phyloP scores from a whole-genome alignment of 2,888 invertebrate genomes.

The Dorcus parallelipipedus region DNA sequence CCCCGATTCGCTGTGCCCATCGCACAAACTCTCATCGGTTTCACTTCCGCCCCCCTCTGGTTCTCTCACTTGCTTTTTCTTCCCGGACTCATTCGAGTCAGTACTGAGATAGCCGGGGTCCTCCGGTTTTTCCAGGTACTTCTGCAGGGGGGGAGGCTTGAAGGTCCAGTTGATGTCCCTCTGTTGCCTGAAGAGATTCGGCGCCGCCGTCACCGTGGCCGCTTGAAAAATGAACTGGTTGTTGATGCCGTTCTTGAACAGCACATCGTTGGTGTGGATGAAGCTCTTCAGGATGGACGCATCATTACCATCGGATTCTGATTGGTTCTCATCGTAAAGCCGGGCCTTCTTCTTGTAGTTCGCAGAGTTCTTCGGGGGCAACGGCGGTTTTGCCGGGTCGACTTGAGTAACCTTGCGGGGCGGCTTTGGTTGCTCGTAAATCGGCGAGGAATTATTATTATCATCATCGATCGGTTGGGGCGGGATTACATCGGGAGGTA shows the following conservation, averaged over 20 bases:
- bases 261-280: constrained; percentile 28
- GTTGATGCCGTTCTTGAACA: constrained; percentile 36
- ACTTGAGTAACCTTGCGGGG: constrained; percentile 52
- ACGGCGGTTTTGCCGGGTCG: constrained; percentile 40
- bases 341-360: constrained; percentile 56
- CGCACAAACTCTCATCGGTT: constrained; percentile 73
- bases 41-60: constrained; percentile 50
- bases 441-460: constrained; percentile 31
- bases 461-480: constrained; percentile 54
- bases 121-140: constrained; percentile 44
- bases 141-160: neutral
- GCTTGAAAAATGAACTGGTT: constrained; percentile 40
- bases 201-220: constrained; percentile 21
- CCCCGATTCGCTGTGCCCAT: constrained; percentile 82
- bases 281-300: constrained; percentile 26
- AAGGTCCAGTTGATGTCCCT: constrained; percentile 5
- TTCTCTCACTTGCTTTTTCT: constrained; percentile 37
- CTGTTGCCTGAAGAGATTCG: constrained; percentile 9
- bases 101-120: constrained; percentile 86
- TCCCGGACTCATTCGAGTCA: constrained; percentile 65
- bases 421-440: constrained; percentile 61
- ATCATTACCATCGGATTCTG: constrained; percentile 40
- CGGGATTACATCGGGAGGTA: constrained; percentile 58
- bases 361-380: constrained; percentile 61
- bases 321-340: constrained; percentile 18